Evolutionary conservation across 2,113 vertebrate genomes (phyloP).

Genomic region (Corvus moneduloides): DNA sequence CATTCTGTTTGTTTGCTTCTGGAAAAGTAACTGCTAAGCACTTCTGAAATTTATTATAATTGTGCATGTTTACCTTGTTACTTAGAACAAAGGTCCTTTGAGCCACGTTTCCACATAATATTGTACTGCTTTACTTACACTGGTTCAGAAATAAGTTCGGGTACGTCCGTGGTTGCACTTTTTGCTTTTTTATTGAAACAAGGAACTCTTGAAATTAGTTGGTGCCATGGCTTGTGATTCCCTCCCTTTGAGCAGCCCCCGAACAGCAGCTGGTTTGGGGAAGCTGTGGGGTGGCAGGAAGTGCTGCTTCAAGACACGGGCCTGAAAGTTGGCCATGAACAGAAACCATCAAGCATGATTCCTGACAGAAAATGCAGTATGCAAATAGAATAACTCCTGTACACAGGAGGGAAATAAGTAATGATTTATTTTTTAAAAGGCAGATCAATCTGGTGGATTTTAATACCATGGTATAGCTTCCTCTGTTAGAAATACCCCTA

Average conservation of each 20-base stretch:
- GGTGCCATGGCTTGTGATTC: neutral
- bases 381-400: neutral
- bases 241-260: neutral
- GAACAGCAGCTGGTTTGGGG: neutral
- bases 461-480: fast-evolving
- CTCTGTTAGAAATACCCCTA: neutral
- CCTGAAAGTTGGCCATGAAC: neutral
- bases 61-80: neutral
- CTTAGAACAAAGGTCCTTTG: neutral
- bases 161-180: neutral
- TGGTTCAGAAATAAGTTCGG: neutral
- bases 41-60: neutral
- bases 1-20: neutral
- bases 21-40: neutral
- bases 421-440: neutral
- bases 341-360: neutral
- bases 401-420: neutral
- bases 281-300: neutral
- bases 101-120: neutral
- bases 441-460: neutral
- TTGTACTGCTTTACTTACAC: neutral
- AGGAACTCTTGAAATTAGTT: neutral
- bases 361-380: neutral
- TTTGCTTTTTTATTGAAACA: neutral
- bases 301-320: neutral